phyloP scores from a whole-genome alignment of 2,888 invertebrate genomes.

The Sarcophaga rosellei region DNA sequence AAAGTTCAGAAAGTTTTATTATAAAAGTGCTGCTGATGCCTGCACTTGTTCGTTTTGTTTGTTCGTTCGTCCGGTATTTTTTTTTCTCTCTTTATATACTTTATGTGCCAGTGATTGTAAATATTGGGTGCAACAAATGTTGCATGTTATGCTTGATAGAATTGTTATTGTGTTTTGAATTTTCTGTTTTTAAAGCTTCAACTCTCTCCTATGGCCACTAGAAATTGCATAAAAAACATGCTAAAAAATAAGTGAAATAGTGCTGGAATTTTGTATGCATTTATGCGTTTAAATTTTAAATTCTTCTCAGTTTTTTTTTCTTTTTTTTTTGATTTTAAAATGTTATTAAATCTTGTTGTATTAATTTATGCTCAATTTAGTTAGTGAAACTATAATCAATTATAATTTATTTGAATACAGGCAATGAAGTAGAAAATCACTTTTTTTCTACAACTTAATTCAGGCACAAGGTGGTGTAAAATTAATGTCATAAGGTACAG shows the following conservation, averaged over 20 bases:
- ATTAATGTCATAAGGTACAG: too few species aligned
- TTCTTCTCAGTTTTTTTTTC: too few species aligned
- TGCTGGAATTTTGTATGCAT: too few species aligned
- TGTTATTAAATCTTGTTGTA: neutral
- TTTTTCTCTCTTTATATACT: neutral
- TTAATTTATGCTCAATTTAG: constrained; percentile 20
- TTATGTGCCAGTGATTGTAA: neutral
- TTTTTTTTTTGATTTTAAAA: constrained; percentile 1
- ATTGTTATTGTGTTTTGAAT: constrained; percentile 39
- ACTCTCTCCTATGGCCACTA: too few species aligned
- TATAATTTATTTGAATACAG: constrained; percentile 14
- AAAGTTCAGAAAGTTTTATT: constrained; percentile 58
- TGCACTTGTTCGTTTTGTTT: constrained; percentile 42
- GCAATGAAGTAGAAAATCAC: constrained; percentile 16
- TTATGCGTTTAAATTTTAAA: too few species aligned
- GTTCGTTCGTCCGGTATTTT: neutral
- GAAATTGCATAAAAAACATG: too few species aligned
- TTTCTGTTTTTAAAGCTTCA: constrained; percentile 14
- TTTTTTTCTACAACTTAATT: neutral
- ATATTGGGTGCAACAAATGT: constrained; percentile 64
- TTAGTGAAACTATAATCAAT: constrained; percentile 29
- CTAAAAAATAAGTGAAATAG: too few species aligned
- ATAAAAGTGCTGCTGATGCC: constrained; percentile 20
- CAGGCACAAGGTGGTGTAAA: too few species aligned
- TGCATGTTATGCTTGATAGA: constrained; percentile 61